These are phyloP conservation scores for Characodon lateralis DNA, from an alignment of 2,797 vertebrate species.

Conservation along the genomic window DNA sequence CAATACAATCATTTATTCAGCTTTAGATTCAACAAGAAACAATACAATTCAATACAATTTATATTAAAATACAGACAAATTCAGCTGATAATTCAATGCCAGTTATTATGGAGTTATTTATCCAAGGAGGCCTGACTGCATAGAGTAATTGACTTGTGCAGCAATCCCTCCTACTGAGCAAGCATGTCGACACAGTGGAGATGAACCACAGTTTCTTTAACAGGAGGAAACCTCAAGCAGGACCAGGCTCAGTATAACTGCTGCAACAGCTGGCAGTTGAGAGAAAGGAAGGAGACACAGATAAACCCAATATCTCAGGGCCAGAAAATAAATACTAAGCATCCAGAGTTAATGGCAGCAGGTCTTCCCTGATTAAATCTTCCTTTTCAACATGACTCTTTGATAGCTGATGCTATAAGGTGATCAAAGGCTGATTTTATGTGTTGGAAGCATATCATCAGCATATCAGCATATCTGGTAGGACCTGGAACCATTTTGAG, in stretches of 20 bases:
- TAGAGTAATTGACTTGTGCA: background rate
- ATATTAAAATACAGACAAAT: background rate
- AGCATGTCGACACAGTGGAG: background rate
- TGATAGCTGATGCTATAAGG: background rate
- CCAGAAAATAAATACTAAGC: background rate
- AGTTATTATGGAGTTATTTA: background rate
- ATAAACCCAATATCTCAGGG: background rate
- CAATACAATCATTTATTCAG: background rate
- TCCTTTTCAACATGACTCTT: background rate
- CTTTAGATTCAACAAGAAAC: background rate
- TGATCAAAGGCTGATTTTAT: background rate
- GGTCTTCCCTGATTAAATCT: background rate
- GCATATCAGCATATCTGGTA: background rate
- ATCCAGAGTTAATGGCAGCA: too few relatives aligned
- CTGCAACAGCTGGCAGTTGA: background rate
- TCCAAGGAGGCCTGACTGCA: background rate
- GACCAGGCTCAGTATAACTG: background rate
- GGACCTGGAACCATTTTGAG: background rate
- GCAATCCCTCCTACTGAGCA: constrained; percentile 3
- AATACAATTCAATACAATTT: background rate
- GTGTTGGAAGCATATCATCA: too few relatives aligned
- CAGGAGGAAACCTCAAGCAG: background rate
- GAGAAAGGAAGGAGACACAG: background rate
- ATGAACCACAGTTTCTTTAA: background rate
- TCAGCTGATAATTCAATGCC: background rate